These are phyloP conservation scores for Eledona agricola DNA, from an alignment of 2,888 invertebrate species.

Conservation along the genomic window DNA sequence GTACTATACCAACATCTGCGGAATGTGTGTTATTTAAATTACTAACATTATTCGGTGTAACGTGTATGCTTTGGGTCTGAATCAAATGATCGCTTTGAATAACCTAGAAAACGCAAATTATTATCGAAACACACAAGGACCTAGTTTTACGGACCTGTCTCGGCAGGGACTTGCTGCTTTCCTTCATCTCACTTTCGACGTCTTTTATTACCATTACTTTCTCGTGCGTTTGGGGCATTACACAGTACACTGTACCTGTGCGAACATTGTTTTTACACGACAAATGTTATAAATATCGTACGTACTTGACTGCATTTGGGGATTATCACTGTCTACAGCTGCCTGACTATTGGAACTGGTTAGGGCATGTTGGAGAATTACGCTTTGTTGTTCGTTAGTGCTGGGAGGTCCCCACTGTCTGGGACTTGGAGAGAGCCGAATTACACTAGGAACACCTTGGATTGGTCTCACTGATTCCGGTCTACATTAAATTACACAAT, in stretches of 20 bases:
- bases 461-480: slow-evolving; percentile 77
- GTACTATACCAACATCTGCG: slow-evolving; percentile 58
- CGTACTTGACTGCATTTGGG: slow-evolving; percentile 41
- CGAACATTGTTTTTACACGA: neutral
- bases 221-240: slow-evolving; percentile 64
- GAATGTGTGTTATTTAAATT: slow-evolving; percentile 54
- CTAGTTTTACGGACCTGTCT: slow-evolving; percentile 54
- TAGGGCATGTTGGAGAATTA: slow-evolving; percentile 58
- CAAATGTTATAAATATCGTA: too few species aligned
- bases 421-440: slow-evolving; percentile 82
- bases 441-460: slow-evolving; percentile 76
- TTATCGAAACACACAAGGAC: neutral
- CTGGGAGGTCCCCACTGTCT: slow-evolving; percentile 56
- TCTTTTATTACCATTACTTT: slow-evolving; percentile 74
- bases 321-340: slow-evolving; percentile 45
- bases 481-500: slow-evolving; percentile 59
- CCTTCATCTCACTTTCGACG: slow-evolving; percentile 59
- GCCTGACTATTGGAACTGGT: slow-evolving; percentile 51
- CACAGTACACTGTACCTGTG: slow-evolving; percentile 58
- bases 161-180: slow-evolving; percentile 53
- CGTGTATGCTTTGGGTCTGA: slow-evolving; percentile 51
- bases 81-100: slow-evolving; percentile 58
- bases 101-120: slow-evolving; percentile 42
- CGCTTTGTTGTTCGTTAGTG: slow-evolving; percentile 61
- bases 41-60: slow-evolving; percentile 48